phyloP scores from a whole-genome alignment of 2,888 invertebrate genomes.

The Drosophila lacicola region DNA sequence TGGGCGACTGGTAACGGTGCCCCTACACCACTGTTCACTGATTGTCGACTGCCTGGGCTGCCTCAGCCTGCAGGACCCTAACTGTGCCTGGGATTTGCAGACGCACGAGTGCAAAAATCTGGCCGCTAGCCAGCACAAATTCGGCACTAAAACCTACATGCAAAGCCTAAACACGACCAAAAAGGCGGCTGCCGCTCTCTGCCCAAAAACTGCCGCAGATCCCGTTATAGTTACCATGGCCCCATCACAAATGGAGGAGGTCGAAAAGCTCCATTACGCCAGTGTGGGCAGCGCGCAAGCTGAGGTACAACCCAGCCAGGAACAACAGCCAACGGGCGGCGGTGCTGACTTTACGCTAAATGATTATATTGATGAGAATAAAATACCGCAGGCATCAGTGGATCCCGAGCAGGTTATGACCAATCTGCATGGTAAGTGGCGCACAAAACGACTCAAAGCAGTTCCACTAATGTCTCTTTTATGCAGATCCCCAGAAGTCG shows the following conservation, averaged over 20 bases:
- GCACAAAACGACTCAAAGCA: not conserved
- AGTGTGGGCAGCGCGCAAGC: conserved; percentile 58
- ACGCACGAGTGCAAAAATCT: conserved; percentile 86
- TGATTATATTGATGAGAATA: conserved; percentile 78
- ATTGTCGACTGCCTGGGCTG: conserved; percentile 91
- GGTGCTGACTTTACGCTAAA: conserved; percentile 76
- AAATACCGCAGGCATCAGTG: conserved; percentile 82
- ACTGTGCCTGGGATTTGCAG: conserved; percentile 97
- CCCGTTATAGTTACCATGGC: conserved; percentile 74
- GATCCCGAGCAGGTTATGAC: conserved; percentile 81
- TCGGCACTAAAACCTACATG: conserved; percentile 80
- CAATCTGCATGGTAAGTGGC: conserved; percentile 74
- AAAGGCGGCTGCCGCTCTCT: conserved; percentile 78
- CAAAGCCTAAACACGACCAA: conserved; percentile 83
- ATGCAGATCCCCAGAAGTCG: conserved; percentile 79
- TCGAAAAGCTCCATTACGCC: conserved; percentile 71
- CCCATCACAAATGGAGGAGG: conserved; percentile 64
- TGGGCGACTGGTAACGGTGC: conserved; percentile 93
- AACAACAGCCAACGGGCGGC: conserved; percentile 61
- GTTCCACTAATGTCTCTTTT: not conserved
- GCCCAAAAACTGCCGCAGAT: conserved; percentile 76
- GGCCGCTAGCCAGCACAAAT: conserved; percentile 74
- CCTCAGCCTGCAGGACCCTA: conserved; percentile 96
- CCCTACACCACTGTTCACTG: conserved; percentile 93
- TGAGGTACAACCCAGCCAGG: conserved; percentile 36